These are phyloP conservation scores for Mythimna loreyi DNA, from an alignment of 2,888 invertebrate genomes.

Conservation along the genomic window DNA sequence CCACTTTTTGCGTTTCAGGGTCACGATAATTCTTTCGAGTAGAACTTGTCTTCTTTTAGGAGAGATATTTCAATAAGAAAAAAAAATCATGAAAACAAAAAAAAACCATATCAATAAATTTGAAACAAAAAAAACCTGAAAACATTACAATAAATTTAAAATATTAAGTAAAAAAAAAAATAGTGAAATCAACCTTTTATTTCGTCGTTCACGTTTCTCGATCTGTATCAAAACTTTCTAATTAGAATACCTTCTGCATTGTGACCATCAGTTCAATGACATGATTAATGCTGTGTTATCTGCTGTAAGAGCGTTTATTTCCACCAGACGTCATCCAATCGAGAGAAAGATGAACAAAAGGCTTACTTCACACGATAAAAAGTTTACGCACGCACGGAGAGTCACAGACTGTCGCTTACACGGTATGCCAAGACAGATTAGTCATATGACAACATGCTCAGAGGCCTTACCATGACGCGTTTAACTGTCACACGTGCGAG, in stretches of 20 bases:
- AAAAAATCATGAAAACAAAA: too few relatives aligned
- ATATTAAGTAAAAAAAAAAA: background rate
- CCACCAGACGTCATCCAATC: conserved; percentile 45
- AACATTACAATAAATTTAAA: background rate
- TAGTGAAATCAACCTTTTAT: conserved; percentile 6
- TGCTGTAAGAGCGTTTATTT: conserved; percentile 56
- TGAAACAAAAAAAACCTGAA: too few relatives aligned
- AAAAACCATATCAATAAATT: background rate
- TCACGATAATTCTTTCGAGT: too few relatives aligned
- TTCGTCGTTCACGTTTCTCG: conserved; percentile 23
- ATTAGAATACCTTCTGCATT: conserved; percentile 55
- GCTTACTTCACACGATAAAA: conserved; percentile 28
- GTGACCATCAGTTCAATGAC: conserved; percentile 63
- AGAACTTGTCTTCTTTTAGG: too few relatives aligned
- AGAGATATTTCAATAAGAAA: too few relatives aligned
- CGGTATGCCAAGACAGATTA: conserved; percentile 6
- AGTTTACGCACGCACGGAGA: conserved; percentile 25
- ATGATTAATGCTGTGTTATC: conserved; percentile 57
- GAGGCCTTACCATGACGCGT: background rate
- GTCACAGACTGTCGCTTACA: conserved; percentile 7
- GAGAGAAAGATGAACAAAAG: conserved; percentile 44
- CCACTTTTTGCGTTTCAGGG: too few relatives aligned
- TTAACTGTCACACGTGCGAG: too few relatives aligned
- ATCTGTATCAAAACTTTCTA: conserved; percentile 60
- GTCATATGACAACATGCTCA: background rate